Conservation (phyloP, 2,797 vertebrate genomes). For the Glyptemys insculpta region DNA sequence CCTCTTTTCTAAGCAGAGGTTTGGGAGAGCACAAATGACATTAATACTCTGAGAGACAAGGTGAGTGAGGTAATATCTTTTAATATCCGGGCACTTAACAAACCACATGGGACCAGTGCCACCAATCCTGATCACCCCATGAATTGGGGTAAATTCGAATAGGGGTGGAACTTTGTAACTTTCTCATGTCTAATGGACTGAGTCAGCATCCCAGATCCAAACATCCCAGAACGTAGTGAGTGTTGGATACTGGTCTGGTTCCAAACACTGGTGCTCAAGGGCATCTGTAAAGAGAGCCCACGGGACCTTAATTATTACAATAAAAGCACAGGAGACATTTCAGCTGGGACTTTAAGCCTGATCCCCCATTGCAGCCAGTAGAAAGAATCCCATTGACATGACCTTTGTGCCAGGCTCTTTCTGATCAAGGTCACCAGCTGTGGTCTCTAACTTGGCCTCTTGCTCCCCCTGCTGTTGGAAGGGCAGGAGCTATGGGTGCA, state of each 20-base stretch:
- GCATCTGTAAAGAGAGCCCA: constrained; percentile 70
- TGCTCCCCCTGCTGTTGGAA: constrained; percentile 23
- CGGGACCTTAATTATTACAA: constrained; percentile 62
- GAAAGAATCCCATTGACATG: constrained; percentile 55
- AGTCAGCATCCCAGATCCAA: constrained; percentile 66
- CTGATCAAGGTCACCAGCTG: constrained; percentile 62
- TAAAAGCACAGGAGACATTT: constrained; percentile 61
- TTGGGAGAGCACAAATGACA: constrained; percentile 57
- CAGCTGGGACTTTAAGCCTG: constrained; percentile 54
- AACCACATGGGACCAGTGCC: constrained; percentile 52
- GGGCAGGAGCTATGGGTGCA: constrained; percentile 50
- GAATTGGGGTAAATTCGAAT: background rate
- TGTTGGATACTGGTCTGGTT: constrained; percentile 57
- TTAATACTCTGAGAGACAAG: constrained; percentile 21
- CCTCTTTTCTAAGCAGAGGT: constrained; percentile 8
- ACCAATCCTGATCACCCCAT: constrained; percentile 61
- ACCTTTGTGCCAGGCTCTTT: constrained; percentile 51
- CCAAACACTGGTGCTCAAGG: constrained; percentile 61
- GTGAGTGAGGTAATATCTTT: background rate
- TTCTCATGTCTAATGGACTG: constrained; percentile 52
- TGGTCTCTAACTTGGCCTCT: constrained; percentile 51
- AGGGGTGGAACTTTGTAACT: constrained; percentile 55
- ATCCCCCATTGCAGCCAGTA: constrained; percentile 71
- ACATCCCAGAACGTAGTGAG: constrained; percentile 59
- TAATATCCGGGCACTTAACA: background rate